Percentiles rank a stretch among this genome's conserved stretches.
phyloP scores from a whole-genome alignment of 1,140 invertebrate species.

The Aphelenchoides besseyi region DNA sequence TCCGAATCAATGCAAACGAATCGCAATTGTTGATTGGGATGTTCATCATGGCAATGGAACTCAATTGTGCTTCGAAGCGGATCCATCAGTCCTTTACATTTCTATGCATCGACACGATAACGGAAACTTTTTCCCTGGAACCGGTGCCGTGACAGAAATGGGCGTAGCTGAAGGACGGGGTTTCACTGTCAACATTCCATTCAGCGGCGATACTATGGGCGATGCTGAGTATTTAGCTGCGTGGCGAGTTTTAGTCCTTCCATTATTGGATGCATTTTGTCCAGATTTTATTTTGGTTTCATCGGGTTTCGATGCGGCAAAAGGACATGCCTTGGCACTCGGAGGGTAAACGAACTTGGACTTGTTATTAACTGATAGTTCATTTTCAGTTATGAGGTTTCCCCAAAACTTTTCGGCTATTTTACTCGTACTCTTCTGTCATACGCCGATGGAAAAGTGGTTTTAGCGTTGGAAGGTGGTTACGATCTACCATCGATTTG shows the following conservation, averaged over 20 bases:
- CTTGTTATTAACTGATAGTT: conserved; percentile 16
- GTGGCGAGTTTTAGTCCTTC: conserved; percentile 86
- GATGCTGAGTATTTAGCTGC: conserved; percentile 94
- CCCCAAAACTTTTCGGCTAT: conserved; percentile 74
- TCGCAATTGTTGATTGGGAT: conserved; percentile 97
- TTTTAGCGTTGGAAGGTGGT: conserved; percentile 78
- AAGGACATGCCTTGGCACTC: conserved; percentile 85
- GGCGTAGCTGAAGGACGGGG: conserved; percentile 85
- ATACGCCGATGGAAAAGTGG: conserved; percentile 80
- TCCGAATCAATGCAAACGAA: conserved; percentile 72
- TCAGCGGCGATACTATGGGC: conserved; percentile 86
- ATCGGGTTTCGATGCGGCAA: conserved; percentile 92
- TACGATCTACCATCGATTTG: conserved; percentile 93
- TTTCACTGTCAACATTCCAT: conserved; percentile 93
- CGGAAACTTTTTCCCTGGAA: conserved; percentile 97
- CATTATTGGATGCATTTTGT: conserved; percentile 84
- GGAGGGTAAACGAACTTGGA: conserved; percentile 76
- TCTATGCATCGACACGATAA: conserved; percentile 93
- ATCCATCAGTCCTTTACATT: conserved; percentile 87
- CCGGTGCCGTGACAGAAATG: conserved; percentile 68
- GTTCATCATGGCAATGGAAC: conserved; percentile 99
- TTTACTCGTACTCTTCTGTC: conserved; percentile 91
- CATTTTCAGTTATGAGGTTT: conserved; percentile 55
- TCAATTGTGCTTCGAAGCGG: conserved; percentile 95
- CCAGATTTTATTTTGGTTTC: conserved; percentile 93